Evolutionary conservation across 2,797 vertebrate genomes (phyloP).

Genomic region (Salarias fasciatus): DNA sequence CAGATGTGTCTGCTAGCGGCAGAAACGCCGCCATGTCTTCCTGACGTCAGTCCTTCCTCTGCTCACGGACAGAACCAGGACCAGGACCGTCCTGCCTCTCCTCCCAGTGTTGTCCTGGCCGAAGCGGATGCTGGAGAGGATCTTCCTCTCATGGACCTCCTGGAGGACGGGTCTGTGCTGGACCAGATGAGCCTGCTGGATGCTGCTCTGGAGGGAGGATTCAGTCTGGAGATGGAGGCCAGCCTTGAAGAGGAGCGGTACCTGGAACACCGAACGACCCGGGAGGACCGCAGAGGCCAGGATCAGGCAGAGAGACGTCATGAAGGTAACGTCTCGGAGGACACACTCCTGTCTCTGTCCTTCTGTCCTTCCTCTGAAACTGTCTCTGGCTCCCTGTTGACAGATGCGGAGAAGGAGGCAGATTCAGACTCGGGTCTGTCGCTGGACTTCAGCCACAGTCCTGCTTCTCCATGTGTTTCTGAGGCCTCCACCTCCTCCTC

Average conservation of each 20-base stretch:
- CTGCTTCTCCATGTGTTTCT: constrained; percentile 88
- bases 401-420: constrained; percentile 79
- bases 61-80: constrained; percentile 4
- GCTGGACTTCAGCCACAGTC: constrained; percentile 91
- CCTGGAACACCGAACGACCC: constrained; percentile 1
- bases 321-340: constrained; percentile 36
- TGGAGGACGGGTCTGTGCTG: constrained; percentile 83
- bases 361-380: too few species aligned
- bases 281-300: constrained; percentile 10
- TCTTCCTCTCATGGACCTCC: constrained; percentile 68
- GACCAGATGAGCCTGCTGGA: constrained; percentile 91
- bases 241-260: constrained; percentile 74
- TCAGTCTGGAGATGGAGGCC: constrained; percentile 86
- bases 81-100: constrained; percentile 13
- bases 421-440: constrained; percentile 97
- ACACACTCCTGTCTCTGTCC: too few species aligned
- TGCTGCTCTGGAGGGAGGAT: constrained; percentile 88
- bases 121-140: constrained; percentile 34
- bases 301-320: background rate
- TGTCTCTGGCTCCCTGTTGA: background rate
- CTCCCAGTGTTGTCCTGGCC: constrained; percentile 24
- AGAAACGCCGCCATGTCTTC: too few species aligned
- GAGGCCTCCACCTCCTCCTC: constrained; percentile 85
- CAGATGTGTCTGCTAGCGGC: constrained; percentile 36
- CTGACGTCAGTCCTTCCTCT: constrained; percentile 7